phyloP scores from a whole-genome alignment of 2,888 invertebrate genomes.

The Petrolisthes cinctipes region DNA sequence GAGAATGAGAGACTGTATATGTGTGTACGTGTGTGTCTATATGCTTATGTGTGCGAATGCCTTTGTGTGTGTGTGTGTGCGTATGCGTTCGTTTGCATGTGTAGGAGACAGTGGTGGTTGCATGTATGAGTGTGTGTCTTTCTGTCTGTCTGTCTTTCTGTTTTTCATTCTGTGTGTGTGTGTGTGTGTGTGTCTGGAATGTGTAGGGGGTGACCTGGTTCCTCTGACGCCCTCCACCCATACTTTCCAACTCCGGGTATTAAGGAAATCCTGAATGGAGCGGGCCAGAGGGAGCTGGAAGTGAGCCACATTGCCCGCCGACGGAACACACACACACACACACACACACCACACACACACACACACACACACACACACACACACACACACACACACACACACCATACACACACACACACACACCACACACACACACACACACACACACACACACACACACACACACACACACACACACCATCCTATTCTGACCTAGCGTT shows the following conservation, averaged over 20 bases:
- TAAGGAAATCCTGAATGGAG: conserved; percentile 5
- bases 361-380: background rate
- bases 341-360: background rate
- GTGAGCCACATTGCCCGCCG: background rate
- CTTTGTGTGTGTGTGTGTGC: background rate
- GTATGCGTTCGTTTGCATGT: background rate
- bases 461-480: too few species aligned
- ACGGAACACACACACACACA: background rate
- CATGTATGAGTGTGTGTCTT: background rate
- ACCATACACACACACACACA: too few species aligned
- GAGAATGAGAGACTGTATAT: too few species aligned
- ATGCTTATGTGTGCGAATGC: too few species aligned
- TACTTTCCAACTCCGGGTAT: conserved; percentile 9
- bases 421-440: too few species aligned
- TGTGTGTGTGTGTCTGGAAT: background rate
- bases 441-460: too few species aligned
- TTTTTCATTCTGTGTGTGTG: background rate
- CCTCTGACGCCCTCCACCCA: background rate
- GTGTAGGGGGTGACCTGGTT: background rate
- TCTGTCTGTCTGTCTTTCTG: background rate
- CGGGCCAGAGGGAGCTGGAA: background rate
- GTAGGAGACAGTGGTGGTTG: background rate
- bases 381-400: background rate
- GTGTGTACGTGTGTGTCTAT: too few species aligned
- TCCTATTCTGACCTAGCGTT: too few species aligned